Conservation (phyloP, 2,113 vertebrate species). For the Cynocephalus volans region DNA sequence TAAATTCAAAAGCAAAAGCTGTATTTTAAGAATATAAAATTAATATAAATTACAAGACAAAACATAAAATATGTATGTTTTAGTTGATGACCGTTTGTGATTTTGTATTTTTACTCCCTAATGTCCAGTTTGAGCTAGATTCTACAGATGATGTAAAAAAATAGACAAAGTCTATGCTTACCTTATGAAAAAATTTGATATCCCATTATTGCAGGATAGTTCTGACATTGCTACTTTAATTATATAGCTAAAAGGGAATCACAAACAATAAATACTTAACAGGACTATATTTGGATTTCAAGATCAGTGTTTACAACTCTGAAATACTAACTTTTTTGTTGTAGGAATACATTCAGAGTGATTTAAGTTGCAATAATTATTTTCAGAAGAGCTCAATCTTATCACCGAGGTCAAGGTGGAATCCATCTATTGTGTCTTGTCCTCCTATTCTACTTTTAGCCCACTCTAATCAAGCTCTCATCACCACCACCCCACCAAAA, state of each 20-base stretch:
- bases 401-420: neutral
- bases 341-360: neutral
- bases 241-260: neutral
- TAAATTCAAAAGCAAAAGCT: neutral
- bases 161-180: neutral
- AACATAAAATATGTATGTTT: neutral
- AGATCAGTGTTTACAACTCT: neutral
- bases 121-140: neutral
- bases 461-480: constrained; percentile 7
- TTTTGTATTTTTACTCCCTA: neutral
- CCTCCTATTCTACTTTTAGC: constrained; percentile 41
- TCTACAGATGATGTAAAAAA: neutral
- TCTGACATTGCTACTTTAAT: neutral
- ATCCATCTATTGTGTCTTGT: neutral
- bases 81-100: neutral
- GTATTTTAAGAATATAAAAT: neutral
- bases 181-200: neutral
- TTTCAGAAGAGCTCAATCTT: neutral
- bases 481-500: neutral
- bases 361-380: constrained; percentile 8
- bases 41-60: constrained; percentile 9
- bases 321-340: neutral
- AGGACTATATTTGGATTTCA: neutral
- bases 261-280: neutral
- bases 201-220: neutral